Conservation (phyloP, 2,797 vertebrate genomes). For the Limosa lapponica region DNA sequence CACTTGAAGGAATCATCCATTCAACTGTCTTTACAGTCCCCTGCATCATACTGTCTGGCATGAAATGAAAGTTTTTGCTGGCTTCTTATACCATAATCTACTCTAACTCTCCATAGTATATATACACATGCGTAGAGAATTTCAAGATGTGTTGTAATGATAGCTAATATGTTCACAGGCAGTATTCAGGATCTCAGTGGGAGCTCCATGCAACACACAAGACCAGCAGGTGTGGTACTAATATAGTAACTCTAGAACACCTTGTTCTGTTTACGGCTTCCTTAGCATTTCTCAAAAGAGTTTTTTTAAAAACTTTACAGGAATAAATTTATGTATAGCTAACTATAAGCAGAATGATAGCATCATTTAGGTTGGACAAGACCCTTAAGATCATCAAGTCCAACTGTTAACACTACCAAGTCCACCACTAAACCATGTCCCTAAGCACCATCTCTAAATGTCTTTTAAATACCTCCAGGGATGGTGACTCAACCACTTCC, state of each 20-base stretch:
- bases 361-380: not conserved
- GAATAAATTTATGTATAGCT: not conserved
- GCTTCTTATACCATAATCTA: not conserved
- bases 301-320: not conserved
- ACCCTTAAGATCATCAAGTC: not conserved
- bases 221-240: not conserved
- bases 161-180: not conserved
- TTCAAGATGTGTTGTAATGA: not conserved
- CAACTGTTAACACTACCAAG: not conserved
- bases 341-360: not conserved
- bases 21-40: not conserved
- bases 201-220: not conserved
- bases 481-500: not conserved
- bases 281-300: not conserved
- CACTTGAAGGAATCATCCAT: not conserved
- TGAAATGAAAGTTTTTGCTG: not conserved
- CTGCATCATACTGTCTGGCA: not conserved
- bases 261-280: not conserved
- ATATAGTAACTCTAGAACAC: not conserved
- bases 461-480: not conserved
- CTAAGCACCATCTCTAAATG: fast-evolving
- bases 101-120: not conserved
- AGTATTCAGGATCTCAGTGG: not conserved
- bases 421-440: not conserved
- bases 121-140: not conserved